A percentile compares a stretch with the other conserved stretches of the same genome.
Evolutionary conservation across 2,888 invertebrate genomes (phyloP).

Genomic region (Fragum sueziense): DNA sequence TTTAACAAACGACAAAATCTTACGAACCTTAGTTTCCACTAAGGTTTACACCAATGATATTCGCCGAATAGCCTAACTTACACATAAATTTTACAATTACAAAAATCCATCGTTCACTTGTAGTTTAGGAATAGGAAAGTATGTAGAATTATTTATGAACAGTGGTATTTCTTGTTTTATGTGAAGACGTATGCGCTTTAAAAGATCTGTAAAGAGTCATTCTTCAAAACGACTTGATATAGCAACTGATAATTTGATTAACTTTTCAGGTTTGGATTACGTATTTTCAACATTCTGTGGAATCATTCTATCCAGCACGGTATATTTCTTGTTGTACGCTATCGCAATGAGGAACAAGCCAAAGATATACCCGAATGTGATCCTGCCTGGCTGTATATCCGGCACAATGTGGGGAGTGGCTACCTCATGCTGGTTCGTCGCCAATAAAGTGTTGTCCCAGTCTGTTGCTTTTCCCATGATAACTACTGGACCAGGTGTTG

Average conservation of each 20-base stretch:
- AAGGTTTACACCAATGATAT: no score
- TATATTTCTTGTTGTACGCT: slow-evolving; percentile 82
- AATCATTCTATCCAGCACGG: slow-evolving; percentile 81
- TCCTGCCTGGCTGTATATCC: slow-evolving; percentile 82
- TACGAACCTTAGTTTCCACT: no score
- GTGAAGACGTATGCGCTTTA: no score
- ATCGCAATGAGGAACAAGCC: slow-evolving; percentile 81
- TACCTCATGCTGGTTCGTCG: slow-evolving; percentile 83
- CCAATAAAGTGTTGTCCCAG: slow-evolving; percentile 83
- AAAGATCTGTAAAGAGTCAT: no score
- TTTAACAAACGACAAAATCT: no score
- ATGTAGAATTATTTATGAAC: no score
- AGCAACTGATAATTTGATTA: not conserved
- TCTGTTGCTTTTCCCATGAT: slow-evolving; percentile 83
- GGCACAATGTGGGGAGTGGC: slow-evolving; percentile 84
- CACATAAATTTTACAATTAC: no score
- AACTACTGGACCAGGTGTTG: slow-evolving; percentile 82
- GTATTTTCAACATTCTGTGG: slow-evolving; percentile 83
- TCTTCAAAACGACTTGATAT: no score
- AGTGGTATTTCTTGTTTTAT: no score
- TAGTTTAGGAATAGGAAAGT: no score
- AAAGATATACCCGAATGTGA: slow-evolving; percentile 79
- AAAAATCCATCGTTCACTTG: no score
- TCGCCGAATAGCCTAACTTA: no score
- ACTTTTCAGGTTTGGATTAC: slow-evolving; percentile 81